Percentiles rank a stretch among this genome's conserved stretches.
Conservation (phyloP, 2,888 invertebrate genomes). For the Mesorhabditis spiculigera region DNA sequence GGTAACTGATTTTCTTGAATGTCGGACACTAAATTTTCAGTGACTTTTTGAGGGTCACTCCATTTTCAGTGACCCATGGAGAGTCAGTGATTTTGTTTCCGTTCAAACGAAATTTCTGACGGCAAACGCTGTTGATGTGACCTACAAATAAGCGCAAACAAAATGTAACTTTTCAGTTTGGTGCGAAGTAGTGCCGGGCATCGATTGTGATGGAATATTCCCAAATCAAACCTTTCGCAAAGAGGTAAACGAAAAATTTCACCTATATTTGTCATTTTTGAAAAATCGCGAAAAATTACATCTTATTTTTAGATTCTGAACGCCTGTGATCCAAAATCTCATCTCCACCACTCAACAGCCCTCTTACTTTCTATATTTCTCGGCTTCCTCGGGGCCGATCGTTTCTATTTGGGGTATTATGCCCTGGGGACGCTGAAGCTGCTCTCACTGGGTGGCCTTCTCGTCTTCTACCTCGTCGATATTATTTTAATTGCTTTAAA, state of each 20-base stretch:
- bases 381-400: constrained; percentile 94
- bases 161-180: background rate
- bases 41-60: too few relatives aligned
- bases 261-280: background rate
- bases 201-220: constrained; percentile 6
- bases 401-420: constrained; percentile 97
- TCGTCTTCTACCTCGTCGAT: constrained; percentile 82
- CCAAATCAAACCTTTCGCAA: background rate
- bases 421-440: constrained; percentile 83
- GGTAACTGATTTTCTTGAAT: too few relatives aligned
- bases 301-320: constrained; percentile 24
- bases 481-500: constrained; percentile 91
- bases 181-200: constrained; percentile 8
- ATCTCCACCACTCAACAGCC: constrained; percentile 62
- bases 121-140: too few relatives aligned
- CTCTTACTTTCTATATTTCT: constrained; percentile 88
- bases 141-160: too few relatives aligned
- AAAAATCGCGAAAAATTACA: background rate
- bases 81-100: too few relatives aligned
- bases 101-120: too few relatives aligned
- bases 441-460: constrained; percentile 92
- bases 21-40: too few relatives aligned
- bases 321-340: constrained; percentile 30
- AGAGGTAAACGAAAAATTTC: too few relatives aligned
- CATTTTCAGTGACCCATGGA: too few relatives aligned